phyloP scores from a whole-genome alignment of 2,113 vertebrate genomes.

The Speoplatyrhinus poulsoni region DNA sequence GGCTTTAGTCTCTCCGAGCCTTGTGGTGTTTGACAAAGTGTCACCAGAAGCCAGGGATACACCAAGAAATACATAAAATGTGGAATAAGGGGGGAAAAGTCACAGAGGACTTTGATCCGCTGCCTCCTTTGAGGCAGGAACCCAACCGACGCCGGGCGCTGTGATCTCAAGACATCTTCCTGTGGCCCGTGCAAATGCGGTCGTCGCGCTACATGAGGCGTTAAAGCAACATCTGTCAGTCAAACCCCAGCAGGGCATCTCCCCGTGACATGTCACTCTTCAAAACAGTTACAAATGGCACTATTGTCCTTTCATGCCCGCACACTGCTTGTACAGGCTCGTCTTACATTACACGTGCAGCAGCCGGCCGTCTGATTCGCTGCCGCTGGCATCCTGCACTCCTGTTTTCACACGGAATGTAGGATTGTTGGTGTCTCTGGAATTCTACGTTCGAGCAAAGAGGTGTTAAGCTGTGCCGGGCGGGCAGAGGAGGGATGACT shows the following conservation, averaged over 20 bases:
- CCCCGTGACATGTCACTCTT: slow-evolving; percentile 15
- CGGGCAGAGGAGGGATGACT: not conserved
- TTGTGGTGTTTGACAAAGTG: slow-evolving; percentile 38
- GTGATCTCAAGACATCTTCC: slow-evolving; percentile 54
- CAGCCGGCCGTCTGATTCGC: too few species aligned
- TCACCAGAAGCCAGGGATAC: slow-evolving; percentile 19
- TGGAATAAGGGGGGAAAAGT: slow-evolving; percentile 10
- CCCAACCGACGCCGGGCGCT: slow-evolving; percentile 35
- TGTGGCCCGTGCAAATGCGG: slow-evolving; percentile 29
- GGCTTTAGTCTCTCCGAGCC: slow-evolving; percentile 43
- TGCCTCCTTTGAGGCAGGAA: slow-evolving; percentile 42
- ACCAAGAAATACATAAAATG: slow-evolving; percentile 36
- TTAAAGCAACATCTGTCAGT: slow-evolving; percentile 26
- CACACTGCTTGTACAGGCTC: too few species aligned
- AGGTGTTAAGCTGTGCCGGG: not conserved
- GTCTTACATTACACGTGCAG: too few species aligned
- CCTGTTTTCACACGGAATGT: too few species aligned
- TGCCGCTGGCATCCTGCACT: too few species aligned
- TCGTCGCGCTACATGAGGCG: slow-evolving; percentile 36
- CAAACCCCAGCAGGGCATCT: slow-evolving; percentile 17
- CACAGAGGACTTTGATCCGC: slow-evolving; percentile 62
- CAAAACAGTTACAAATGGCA: too few species aligned
- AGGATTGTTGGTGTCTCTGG: slow-evolving; percentile 22
- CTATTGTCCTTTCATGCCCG: too few species aligned
- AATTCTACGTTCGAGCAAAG: slow-evolving; percentile 4